phyloP scores from a whole-genome alignment of 1,140 invertebrate genomes.

The Drosophila ficusphila region DNA sequence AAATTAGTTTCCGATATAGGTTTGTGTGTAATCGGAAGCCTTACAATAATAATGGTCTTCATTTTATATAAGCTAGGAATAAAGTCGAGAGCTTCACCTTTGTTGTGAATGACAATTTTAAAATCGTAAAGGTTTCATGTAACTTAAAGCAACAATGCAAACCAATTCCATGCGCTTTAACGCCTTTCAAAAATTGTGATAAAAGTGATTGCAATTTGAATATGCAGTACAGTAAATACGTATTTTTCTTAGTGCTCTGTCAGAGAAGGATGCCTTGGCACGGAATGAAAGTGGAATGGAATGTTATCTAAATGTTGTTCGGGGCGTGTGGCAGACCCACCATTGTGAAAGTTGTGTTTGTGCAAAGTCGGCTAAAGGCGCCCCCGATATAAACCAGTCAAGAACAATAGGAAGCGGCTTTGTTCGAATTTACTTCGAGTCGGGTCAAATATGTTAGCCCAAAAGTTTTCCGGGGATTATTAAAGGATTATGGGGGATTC shows the following conservation, averaged over 20 bases:
- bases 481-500: slow-evolving; percentile 39
- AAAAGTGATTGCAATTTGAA: not conserved
- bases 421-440: slow-evolving; percentile 42
- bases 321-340: slow-evolving; percentile 28
- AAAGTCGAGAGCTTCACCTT: no score
- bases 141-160: no score
- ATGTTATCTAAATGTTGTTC: slow-evolving; percentile 60
- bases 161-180: no score
- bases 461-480: slow-evolving; percentile 45
- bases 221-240: slow-evolving; percentile 5
- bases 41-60: no score
- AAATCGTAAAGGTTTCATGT: no score
- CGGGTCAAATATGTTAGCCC: slow-evolving; percentile 44
- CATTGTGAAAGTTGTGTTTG: slow-evolving; percentile 48
- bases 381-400: slow-evolving; percentile 28
- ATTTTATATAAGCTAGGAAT: no score
- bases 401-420: slow-evolving; percentile 52
- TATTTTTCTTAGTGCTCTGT: slow-evolving; percentile 5
- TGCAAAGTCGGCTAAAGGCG: not conserved
- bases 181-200: no score
- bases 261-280: slow-evolving; percentile 20
- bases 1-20: no score
- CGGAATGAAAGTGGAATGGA: slow-evolving; percentile 26
- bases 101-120: no score
- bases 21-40: no score